A percentile compares a stretch with the other conserved stretches of the same genome.
Conservation (phyloP, 1,140 invertebrate genomes). For the Phocides pigmalion region DNA sequence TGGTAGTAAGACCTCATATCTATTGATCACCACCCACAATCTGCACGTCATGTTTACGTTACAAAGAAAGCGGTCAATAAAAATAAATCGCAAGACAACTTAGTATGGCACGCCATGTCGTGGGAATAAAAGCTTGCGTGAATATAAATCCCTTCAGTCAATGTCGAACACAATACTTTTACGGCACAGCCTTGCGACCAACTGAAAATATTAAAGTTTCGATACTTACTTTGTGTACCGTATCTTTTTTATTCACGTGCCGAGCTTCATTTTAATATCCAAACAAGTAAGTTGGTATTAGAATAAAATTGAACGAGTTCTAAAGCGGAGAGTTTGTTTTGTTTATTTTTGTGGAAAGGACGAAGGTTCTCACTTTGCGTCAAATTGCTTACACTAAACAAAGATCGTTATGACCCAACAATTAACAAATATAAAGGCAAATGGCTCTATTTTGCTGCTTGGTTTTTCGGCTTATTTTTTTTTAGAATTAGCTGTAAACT, state of each 20-base stretch:
- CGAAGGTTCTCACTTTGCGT: slow-evolving; percentile 20
- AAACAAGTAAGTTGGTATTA: slow-evolving; percentile 14
- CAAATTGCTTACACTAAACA: slow-evolving; percentile 53
- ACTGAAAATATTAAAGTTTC: slow-evolving; percentile 11
- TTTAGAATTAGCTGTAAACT: no score
- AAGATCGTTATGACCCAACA: slow-evolving; percentile 53
- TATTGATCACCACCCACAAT: background rate
- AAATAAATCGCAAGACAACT: slow-evolving; percentile 24
- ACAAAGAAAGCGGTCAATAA: slow-evolving; percentile 26
- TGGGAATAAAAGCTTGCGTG: slow-evolving; percentile 33
- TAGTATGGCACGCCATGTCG: slow-evolving; percentile 16
- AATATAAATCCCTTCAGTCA: slow-evolving; percentile 31
- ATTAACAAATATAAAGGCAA: slow-evolving; percentile 59
- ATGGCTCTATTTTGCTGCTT: slow-evolving; percentile 54
- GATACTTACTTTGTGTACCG: background rate
- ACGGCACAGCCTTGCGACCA: slow-evolving; percentile 4
- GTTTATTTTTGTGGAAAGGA: slow-evolving; percentile 13
- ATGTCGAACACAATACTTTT: slow-evolving; percentile 25
- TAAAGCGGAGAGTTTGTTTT: slow-evolving; percentile 6
- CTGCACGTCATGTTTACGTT: slow-evolving; percentile 5
- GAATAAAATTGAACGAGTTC: slow-evolving; percentile 8
- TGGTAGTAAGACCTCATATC: no score
- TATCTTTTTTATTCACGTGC: slow-evolving; percentile 2
- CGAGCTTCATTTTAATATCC: slow-evolving; percentile 9
- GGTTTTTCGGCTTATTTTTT: no score